phyloP scores from a whole-genome alignment of 1,140 invertebrate genomes.

The Lepidurus packardi region DNA sequence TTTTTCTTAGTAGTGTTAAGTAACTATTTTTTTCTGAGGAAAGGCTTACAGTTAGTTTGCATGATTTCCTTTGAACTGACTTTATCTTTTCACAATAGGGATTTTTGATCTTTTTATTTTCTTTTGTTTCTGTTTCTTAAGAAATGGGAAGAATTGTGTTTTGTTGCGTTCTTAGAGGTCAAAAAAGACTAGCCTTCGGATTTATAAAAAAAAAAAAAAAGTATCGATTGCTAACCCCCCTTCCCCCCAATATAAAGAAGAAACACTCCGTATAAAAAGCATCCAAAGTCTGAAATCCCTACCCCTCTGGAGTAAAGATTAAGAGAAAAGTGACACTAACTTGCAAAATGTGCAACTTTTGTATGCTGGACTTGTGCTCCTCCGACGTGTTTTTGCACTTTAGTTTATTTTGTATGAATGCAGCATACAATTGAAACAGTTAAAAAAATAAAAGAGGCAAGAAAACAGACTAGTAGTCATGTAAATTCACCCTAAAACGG shows the following conservation, averaged over 20 bases:
- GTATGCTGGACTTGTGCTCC: background rate
- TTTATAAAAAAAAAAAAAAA: constrained; percentile 13
- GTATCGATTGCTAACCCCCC: background rate
- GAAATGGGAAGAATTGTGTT: background rate
- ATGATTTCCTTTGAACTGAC: background rate
- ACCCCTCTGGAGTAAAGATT: background rate
- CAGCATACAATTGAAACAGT: constrained; percentile 15
- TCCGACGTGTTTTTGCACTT: background rate
- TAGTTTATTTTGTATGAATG: constrained; percentile 16
- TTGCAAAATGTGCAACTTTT: constrained; percentile 6
- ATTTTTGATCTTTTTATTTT: constrained; percentile 16
- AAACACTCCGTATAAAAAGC: background rate
- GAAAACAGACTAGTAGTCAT: background rate
- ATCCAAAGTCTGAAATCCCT: background rate
- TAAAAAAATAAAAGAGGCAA: background rate
- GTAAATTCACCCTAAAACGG: background rate
- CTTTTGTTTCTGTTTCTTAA: background rate
- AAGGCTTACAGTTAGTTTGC: constrained; percentile 12
- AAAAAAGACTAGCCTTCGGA: background rate
- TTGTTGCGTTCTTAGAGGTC: background rate
- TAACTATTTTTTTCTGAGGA: constrained; percentile 12
- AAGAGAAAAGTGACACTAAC: background rate
- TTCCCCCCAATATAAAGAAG: background rate
- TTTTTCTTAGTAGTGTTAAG: background rate
- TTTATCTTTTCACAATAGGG: background rate